Evolutionary conservation across 35 echinoderm and acorn worm species (phyloP).

Genomic region (Eucidaris tribuloides): DNA sequence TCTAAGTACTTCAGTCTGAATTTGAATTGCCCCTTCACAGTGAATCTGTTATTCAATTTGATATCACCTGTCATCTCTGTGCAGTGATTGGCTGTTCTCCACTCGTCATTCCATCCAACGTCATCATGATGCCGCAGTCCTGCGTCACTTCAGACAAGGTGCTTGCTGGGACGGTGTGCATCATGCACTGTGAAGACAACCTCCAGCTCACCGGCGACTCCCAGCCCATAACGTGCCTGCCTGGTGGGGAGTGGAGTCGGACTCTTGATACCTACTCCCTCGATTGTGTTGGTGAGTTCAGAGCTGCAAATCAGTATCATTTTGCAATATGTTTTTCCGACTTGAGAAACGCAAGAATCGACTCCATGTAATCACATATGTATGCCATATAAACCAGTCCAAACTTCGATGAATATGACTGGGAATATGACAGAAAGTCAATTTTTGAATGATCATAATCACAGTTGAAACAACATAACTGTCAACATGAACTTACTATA

Average conservation of each 20-base stretch:
- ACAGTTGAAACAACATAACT: too few relatives aligned
- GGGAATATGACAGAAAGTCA: too few relatives aligned
- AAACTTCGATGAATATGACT: too few relatives aligned
- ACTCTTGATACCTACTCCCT: neutral
- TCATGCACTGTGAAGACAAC: neutral
- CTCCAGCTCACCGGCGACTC: neutral
- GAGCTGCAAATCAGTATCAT: too few relatives aligned
- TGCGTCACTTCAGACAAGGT: neutral
- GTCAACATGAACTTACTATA: too few relatives aligned
- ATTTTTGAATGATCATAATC: too few relatives aligned
- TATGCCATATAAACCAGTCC: too few relatives aligned
- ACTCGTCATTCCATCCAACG: neutral
- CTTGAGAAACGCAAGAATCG: too few relatives aligned
- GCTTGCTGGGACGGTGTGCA: neutral
- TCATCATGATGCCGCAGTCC: neutral
- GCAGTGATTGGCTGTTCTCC: conserved; percentile 16
- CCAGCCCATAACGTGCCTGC: neutral
- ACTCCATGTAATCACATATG: too few relatives aligned
- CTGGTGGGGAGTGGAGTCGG: neutral
- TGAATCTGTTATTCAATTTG: neutral
- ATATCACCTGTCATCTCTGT: neutral
- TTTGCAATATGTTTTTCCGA: too few relatives aligned
- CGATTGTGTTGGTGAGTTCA: neutral
- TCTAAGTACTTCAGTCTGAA: neutral
- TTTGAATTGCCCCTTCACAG: neutral